Evolutionary conservation across 2,888 invertebrate genomes (phyloP), one percentile per base, ranked within the genome.

Genomic region (Drosophila acutilabella): DNA sequence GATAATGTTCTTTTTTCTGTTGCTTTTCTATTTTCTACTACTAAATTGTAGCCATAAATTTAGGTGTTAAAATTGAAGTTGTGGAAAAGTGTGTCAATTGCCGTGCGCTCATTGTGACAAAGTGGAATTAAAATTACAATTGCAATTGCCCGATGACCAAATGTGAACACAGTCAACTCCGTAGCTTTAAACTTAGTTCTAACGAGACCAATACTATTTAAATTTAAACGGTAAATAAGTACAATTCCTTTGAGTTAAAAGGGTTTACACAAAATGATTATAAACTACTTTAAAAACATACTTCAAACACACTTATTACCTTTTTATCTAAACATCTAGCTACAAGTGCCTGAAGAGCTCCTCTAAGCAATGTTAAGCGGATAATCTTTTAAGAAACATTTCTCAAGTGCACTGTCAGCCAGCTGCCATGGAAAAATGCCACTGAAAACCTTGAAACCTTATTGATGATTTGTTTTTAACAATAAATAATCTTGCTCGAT

Each of bases 71-170:
- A 71, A 62, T 58, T 61, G 52, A 74, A 70, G 64, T 64, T 45
- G 54, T 33, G 30, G 73, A 64, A 64, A 76, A 71, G 71, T 82
- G 84, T 64, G 87, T 82, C 87, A 87, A 82, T 87, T 80, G 86
- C 58, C 50, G 33, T 56, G 73, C 40, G 70, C 66, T 59, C 58
- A 61, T 56, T 77, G 68, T 38, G 66, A 56, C 77, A 71, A 72
- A 72, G 44, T 67, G 59, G 41, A 52, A 56, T 57, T 68, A 42
- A 36, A 68, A 64, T 67, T 58, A 57, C 69, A 44, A 44, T 44
- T 50, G 48, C 13, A 71, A 62, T 68, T 68, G 67, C 45, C 16
- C 59, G 23, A 4, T 51, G 59, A 40, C 77, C 78, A 68, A 61
- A 42, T 58, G 53, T 51, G 72, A 30, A 50, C n/a, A 23, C 54